Evolutionary conservation across 2,113 vertebrate genomes (phyloP).

Genomic region (Takifugu flavidus): DNA sequence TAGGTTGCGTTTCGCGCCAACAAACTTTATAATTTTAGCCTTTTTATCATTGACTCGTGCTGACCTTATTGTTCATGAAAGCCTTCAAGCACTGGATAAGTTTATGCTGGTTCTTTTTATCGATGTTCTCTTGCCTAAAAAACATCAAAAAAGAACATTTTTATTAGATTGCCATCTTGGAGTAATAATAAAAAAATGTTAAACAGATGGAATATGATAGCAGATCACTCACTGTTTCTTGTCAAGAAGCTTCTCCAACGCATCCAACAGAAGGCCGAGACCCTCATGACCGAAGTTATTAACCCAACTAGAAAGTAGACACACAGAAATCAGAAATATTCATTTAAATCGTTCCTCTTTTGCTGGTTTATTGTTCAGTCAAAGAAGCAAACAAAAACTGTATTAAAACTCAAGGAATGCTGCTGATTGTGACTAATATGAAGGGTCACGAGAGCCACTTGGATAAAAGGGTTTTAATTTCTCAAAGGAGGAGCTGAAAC

Average conservation of each 20-base stretch:
- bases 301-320: conserved; percentile 84
- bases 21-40: neutral
- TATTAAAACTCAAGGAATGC: conserved; percentile 24
- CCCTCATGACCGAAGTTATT: conserved; percentile 99
- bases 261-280: conserved; percentile 89
- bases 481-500: conserved; percentile 28
- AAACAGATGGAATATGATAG: neutral
- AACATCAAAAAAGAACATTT: conserved; percentile 4
- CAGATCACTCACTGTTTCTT: conserved; percentile 90
- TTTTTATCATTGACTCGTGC: conserved; percentile 40
- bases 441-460: conserved; percentile 26
- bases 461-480: conserved; percentile 43
- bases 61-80: conserved; percentile 99
- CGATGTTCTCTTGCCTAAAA: conserved; percentile 89
- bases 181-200: neutral
- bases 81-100: conserved; percentile 98
- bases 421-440: conserved; percentile 35
- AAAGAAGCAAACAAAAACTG: conserved; percentile 11
- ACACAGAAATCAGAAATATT: conserved; percentile 24
- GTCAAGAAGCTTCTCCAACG: conserved; percentile 91
- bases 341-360: conserved; percentile 2
- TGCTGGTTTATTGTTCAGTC: conserved; percentile 8
- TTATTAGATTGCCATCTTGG: neutral
- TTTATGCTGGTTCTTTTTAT: conserved; percentile 97
- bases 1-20: no score